These are phyloP conservation scores for Hemicentrotus pulcherrimus DNA, from an alignment of 35 echinoderm and acorn worm genomes.

Conservation along the genomic window DNA sequence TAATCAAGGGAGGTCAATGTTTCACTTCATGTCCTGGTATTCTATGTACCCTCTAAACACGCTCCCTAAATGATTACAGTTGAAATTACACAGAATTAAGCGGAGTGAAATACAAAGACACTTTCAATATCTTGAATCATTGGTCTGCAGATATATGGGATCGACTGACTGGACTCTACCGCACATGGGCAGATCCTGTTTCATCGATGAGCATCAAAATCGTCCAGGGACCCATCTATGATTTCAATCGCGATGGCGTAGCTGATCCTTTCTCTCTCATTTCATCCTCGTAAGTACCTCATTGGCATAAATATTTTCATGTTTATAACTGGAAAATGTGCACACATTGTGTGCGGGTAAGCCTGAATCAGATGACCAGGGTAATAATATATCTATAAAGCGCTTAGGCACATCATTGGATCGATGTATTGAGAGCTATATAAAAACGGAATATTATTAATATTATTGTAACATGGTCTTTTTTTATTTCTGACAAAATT, in stretches of 20 bases:
- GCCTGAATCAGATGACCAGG: too few species aligned
- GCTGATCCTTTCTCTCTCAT: background rate
- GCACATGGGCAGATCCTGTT: background rate
- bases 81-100: too few species aligned
- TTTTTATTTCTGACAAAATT: too few species aligned
- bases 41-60: background rate
- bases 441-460: too few species aligned
- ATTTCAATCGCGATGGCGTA: conserved; percentile 9
- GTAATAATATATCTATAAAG: too few species aligned
- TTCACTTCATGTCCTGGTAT: background rate
- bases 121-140: background rate
- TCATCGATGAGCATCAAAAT: background rate
- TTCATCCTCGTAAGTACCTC: background rate
- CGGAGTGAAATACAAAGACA: too few species aligned
- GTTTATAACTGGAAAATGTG: background rate
- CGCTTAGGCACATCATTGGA: too few species aligned
- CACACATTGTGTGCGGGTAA: too few species aligned
- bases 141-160: background rate
- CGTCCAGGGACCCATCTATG: conserved; percentile 30
- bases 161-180: background rate
- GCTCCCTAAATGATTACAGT: too few species aligned
- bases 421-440: too few species aligned
- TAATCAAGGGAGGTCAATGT: background rate
- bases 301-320: background rate
- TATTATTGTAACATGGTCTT: too few species aligned